phyloP scores from a whole-genome alignment of 2,888 invertebrate genomes.

The Sclerodermus sp. region DNA sequence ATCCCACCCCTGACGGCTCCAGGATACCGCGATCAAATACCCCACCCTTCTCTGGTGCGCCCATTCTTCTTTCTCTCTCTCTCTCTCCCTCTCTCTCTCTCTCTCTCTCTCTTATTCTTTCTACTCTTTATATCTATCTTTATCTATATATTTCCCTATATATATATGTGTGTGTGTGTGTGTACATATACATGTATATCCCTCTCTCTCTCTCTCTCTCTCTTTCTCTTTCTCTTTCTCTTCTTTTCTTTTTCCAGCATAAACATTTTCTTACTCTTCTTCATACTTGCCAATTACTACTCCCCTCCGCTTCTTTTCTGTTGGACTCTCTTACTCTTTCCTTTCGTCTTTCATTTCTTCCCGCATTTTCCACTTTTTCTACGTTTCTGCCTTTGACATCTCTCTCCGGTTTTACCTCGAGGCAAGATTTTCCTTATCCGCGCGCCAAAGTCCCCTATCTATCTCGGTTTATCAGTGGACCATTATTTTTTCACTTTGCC shows the following conservation, averaged over 20 bases:
- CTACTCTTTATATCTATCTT: background rate
- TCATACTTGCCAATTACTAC: too few species aligned
- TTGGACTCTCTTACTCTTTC: background rate
- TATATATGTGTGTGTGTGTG: too few species aligned
- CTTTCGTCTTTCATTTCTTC: background rate
- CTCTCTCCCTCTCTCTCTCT: background rate
- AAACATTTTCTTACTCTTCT: too few species aligned
- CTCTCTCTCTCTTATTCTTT: background rate
- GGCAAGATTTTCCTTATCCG: conserved; percentile 1
- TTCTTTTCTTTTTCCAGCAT: too few species aligned
- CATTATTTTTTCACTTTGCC: too few species aligned
- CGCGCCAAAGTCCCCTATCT: too few species aligned
- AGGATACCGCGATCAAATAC: conserved; percentile 23
- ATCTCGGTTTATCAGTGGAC: too few species aligned
- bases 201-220: too few species aligned
- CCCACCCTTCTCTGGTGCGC: conserved; percentile 4
- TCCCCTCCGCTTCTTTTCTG: too few species aligned
- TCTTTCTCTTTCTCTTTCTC: too few species aligned
- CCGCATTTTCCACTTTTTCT: background rate
- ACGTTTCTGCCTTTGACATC: background rate
- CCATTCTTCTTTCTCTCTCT: background rate
- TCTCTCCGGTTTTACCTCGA: too few species aligned
- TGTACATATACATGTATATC: too few species aligned
- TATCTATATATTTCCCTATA: background rate
- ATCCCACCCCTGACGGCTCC: conserved; percentile 15